Base-by-base conservation (phyloP, 2,888 invertebrate genomes). In the Sinelater perroti region DNA sequence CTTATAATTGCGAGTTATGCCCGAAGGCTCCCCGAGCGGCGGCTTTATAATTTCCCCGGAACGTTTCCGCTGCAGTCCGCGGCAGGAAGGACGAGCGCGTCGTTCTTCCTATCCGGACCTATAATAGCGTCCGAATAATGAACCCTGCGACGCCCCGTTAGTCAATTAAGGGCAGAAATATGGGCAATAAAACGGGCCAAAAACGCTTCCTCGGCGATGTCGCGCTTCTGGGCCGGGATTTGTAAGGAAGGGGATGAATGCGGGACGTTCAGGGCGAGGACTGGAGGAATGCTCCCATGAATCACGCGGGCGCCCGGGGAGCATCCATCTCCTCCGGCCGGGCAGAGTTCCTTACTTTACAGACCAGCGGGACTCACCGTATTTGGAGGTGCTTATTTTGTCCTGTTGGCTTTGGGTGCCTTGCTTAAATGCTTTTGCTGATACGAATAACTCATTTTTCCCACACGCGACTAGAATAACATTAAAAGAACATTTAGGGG, bases 231-330 rank as follows among this genome's bases (percentile, higher is more conserved):
- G 45, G 57, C 42, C 57, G 38, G 24, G 47, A 58, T 53, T 58
- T 58, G 52, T 58, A 58, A 58, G 55, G 31, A 47, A 56, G 42
- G 51, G 57, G 42, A 52, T 40, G 57, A 57, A 52, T 57, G 51
- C 52, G 51, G 45, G 35, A 57, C 52, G 35, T 57, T 57, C 52
- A 52, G 51, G 57, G 30, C 51, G 35, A 52, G 53, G 42, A 53
- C 42, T 47, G 42, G 60, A 62, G 54, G 60, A 60, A 65, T 60
- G 61, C 46, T 63, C 45, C 46, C 59, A 65, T 65, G 63, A 65
- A 65, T 65, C 65, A 65, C 46, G 40, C 46, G 57, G 58, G 53
- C 61, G 51, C 58, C 57, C 53, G 55, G 60, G 60, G 60, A 63
- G 58, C 61, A 63, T 65, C 61, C 52, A 62, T 65, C 65, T 65